A percentile compares a stretch with the other conserved stretches of the same genome.
These are phyloP conservation scores for Eledone cirrhosa DNA, from an alignment of 2,888 invertebrate genomes.

Conservation along the genomic window DNA sequence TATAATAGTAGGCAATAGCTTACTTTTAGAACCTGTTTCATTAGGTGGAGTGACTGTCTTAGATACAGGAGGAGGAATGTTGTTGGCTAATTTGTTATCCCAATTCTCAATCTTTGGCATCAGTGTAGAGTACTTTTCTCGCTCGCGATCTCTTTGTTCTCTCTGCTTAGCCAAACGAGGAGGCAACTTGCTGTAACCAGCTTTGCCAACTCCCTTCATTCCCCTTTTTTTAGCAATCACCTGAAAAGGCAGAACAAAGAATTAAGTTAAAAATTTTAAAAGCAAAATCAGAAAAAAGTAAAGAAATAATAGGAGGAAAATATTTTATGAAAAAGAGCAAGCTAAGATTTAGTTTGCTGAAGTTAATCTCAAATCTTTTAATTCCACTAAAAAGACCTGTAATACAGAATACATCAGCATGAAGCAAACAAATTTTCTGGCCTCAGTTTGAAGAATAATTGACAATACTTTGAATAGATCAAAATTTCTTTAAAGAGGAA, in stretches of 20 bases:
- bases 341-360: no score
- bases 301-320: no score
- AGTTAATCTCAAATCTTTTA: no score
- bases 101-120: constrained; percentile 66
- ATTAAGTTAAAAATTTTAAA: background rate
- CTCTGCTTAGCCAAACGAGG: constrained; percentile 83
- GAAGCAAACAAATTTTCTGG: no score
- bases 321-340: no score
- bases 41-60: constrained; percentile 25
- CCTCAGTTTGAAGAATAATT: no score
- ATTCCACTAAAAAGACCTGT: no score
- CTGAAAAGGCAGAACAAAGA: constrained; percentile 36
- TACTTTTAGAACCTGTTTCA: constrained; percentile 36
- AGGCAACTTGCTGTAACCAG: constrained; percentile 74
- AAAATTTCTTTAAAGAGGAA: no score
- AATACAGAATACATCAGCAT: no score
- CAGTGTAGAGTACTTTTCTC: constrained; percentile 47
- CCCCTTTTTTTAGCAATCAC: constrained; percentile 57
- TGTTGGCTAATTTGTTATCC: constrained; percentile 66
- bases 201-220: constrained; percentile 50
- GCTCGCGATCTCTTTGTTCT: constrained; percentile 70
- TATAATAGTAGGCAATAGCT: constrained; percentile 8
- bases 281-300: constrained; percentile 32
- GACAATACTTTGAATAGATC: no score
- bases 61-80: constrained; percentile 49